phyloP scores from a whole-genome alignment of 1,140 invertebrate species.

The Drosophila ohnishii region DNA sequence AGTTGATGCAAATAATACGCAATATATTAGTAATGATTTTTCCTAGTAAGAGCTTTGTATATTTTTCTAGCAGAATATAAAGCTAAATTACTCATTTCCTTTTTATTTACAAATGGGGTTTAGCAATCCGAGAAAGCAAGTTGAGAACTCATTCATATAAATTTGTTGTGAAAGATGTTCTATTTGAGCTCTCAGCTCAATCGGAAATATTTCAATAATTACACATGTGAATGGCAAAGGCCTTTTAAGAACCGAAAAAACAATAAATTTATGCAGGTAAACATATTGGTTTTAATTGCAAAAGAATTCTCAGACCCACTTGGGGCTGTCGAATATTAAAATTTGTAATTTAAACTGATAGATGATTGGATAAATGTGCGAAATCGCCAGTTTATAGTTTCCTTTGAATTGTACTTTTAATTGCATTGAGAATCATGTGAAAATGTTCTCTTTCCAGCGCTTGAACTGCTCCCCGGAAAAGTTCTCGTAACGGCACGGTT shows the following conservation, averaged over 20 bases:
- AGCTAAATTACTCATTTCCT: constrained; percentile 12
- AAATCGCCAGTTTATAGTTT: constrained; percentile 9
- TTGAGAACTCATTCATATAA: background rate
- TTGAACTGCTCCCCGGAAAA: constrained; percentile 31
- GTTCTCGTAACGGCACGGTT: constrained; percentile 11
- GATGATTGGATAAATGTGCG: constrained; percentile 18
- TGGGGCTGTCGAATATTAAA: background rate
- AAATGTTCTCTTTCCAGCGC: constrained; percentile 13
- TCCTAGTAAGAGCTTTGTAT: background rate
- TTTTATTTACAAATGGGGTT: background rate
- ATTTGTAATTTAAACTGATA: constrained; percentile 8
- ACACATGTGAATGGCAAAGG: background rate
- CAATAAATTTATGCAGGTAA: constrained; percentile 1
- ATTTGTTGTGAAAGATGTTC: background rate
- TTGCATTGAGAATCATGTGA: constrained; percentile 8
- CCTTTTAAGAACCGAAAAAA: background rate
- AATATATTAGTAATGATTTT: constrained; percentile 14
- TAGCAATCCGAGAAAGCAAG: background rate
- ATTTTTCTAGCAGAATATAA: background rate
- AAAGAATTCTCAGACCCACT: background rate
- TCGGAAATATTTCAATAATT: background rate
- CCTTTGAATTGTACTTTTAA: constrained; percentile 6
- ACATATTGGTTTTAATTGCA: constrained; percentile 14
- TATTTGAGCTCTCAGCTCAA: background rate
- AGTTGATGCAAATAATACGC: background rate